These are phyloP conservation scores for Scelioninae gen. 1 DNA, from an alignment of 2,888 invertebrate species.

Conservation along the genomic window DNA sequence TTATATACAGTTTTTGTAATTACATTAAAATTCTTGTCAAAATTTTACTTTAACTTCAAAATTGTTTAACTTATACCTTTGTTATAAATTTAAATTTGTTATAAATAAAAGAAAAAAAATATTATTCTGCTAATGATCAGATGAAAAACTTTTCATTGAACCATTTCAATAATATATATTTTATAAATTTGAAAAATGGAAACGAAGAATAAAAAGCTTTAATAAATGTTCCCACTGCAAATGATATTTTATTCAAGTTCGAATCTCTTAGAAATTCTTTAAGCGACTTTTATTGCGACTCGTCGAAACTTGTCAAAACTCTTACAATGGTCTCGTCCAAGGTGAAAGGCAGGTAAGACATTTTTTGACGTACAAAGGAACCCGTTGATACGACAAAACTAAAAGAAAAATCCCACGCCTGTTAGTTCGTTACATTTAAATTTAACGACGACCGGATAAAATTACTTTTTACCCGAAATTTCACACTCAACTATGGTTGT, in stretches of 20 bases:
- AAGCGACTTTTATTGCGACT: conserved; percentile 12
- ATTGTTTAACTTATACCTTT: too few species aligned
- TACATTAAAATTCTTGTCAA: too few species aligned
- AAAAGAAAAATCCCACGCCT: conserved; percentile 4
- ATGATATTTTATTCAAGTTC: conserved; percentile 7
- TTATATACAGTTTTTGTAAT: too few species aligned
- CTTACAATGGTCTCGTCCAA: conserved; percentile 10
- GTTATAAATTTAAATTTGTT: too few species aligned
- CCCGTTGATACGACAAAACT: not conserved
- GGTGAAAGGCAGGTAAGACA: conserved; percentile 22
- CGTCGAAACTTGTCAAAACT: conserved; percentile 40
- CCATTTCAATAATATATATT: too few species aligned
- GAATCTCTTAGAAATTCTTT: conserved; percentile 7
- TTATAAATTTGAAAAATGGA: too few species aligned
- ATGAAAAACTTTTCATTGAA: too few species aligned
- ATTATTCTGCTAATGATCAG: too few species aligned
- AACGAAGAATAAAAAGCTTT: too few species aligned
- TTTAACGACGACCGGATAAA: conserved; percentile 25
- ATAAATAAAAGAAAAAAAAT: too few species aligned
- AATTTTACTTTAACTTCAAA: too few species aligned
- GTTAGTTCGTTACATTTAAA: conserved; percentile 29
- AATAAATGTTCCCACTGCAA: too few species aligned
- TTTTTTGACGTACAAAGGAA: conserved; percentile 14
- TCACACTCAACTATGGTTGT: conserved; percentile 5
- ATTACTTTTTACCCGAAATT: conserved; percentile 27